phyloP scores from a whole-genome alignment of 1,140 invertebrate species.

The Stegodyphus mimosarum region DNA sequence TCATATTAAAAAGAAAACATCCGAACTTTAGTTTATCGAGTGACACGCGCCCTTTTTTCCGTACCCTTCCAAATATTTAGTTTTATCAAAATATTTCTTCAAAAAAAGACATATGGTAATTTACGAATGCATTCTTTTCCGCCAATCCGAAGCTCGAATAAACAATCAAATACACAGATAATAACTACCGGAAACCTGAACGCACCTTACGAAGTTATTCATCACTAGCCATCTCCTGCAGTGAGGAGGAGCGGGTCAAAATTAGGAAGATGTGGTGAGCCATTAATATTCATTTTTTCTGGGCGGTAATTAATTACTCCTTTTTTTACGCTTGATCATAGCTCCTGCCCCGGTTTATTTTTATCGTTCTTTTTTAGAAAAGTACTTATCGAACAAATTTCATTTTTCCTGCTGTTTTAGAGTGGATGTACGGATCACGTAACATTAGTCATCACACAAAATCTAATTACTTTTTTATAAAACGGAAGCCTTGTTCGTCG shows the following conservation, averaged over 20 bases:
- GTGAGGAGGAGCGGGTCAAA: conserved; percentile 3
- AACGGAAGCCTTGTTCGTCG: background rate
- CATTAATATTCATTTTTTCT: conserved; percentile 42
- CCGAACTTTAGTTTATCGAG: too few relatives aligned
- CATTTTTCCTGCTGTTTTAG: conserved; percentile 15
- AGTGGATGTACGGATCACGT: conserved; percentile 7
- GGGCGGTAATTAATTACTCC: conserved; percentile 28
- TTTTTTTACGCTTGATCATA: conserved; percentile 22
- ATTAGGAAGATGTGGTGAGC: conserved; percentile 4
- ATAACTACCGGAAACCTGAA: background rate
- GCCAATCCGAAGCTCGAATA: background rate
- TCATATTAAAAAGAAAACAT: too few relatives aligned
- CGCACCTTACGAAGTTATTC: conserved; percentile 17
- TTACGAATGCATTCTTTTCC: too few relatives aligned
- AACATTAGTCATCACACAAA: conserved; percentile 47
- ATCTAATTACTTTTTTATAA: conserved; percentile 41
- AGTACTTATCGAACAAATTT: conserved; percentile 40
- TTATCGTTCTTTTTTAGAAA: conserved; percentile 32
- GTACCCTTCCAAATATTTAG: too few relatives aligned
- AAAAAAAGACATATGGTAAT: too few relatives aligned
- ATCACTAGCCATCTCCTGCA: background rate
- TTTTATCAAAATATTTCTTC: too few relatives aligned
- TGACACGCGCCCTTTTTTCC: too few relatives aligned
- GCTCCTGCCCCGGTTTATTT: conserved; percentile 7
- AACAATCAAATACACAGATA: background rate